These are phyloP conservation scores for Diabrotica virgifera DNA, from an alignment of 1,140 invertebrate species.

Conservation along the genomic window DNA sequence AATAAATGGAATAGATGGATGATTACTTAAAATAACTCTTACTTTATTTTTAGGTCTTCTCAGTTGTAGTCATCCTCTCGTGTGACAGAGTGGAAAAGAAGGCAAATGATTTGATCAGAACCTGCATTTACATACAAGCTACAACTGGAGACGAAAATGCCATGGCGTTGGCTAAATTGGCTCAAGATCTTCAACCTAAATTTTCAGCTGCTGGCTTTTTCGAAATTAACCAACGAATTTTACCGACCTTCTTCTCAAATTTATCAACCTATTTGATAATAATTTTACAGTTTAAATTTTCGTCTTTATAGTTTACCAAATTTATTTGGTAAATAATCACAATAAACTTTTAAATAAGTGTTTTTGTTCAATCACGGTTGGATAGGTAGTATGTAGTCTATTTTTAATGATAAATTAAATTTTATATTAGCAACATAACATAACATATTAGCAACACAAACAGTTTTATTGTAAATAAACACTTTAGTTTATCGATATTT, in stretches of 20 bases:
- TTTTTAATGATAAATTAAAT: too few relatives aligned
- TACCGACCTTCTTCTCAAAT: conserved; percentile 6
- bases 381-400: too few relatives aligned
- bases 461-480: too few relatives aligned
- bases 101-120: conserved; percentile 10
- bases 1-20: too few relatives aligned
- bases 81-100: conserved; percentile 10
- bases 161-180: background rate
- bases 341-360: too few relatives aligned
- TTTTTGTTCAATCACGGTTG: too few relatives aligned
- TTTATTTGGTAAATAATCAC: too few relatives aligned
- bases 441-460: too few relatives aligned
- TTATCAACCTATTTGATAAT: conserved; percentile 22
- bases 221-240: conserved; percentile 7
- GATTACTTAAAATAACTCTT: background rate
- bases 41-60: background rate
- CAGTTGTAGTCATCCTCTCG: background rate
- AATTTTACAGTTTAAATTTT: conserved; percentile 19
- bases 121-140: conserved; percentile 22
- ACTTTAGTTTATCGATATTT: too few relatives aligned
- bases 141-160: conserved; percentile 5
- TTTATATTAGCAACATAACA: too few relatives aligned
- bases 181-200: conserved; percentile 7
- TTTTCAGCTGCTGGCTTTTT: conserved; percentile 20
- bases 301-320: background rate